Evolutionary conservation across 1,140 invertebrate genomes (phyloP).

Genomic region (Drosophila nebulosa): DNA sequence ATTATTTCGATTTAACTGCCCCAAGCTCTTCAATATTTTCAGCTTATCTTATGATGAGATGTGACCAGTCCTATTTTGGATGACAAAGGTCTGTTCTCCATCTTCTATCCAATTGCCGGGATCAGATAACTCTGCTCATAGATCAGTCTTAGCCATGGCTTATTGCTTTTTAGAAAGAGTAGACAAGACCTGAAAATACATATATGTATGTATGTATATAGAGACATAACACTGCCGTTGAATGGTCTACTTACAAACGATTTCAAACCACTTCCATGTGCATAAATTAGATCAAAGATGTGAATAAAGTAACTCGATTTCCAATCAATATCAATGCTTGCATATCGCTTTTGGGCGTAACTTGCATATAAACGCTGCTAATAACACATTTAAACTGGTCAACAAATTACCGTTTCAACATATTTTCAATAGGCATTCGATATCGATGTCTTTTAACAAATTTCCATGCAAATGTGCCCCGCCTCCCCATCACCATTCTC

Average conservation of each 20-base stretch:
- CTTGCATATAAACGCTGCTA: conserved; percentile 77
- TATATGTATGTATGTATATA: conserved; percentile 64
- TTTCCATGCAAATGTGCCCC: conserved; percentile 68
- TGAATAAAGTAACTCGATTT: conserved; percentile 21
- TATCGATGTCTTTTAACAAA: conserved; percentile 68
- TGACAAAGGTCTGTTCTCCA: conserved; percentile 16
- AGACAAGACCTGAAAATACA: conserved; percentile 37
- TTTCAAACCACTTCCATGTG: conserved; percentile 54
- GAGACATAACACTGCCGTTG: conserved; percentile 77
- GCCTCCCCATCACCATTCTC: not conserved
- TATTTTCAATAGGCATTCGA: conserved; percentile 39
- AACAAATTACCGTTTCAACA: conserved; percentile 77
- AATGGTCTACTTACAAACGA: conserved; percentile 32
- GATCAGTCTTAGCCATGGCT: conserved; percentile 68
- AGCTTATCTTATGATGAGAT: conserved; percentile 28
- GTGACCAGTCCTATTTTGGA: conserved; percentile 7
- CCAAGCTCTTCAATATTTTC: conserved; percentile 5
- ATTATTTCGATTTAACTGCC: not conserved
- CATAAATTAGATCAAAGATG: conserved; percentile 63
- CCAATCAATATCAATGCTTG: conserved; percentile 10
- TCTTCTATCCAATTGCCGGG: not conserved
- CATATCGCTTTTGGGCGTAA: conserved; percentile 44
- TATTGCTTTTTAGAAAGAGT: conserved; percentile 56
- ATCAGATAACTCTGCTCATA: conserved; percentile 36
- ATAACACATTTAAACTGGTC: conserved; percentile 74